phyloP scores from a whole-genome alignment of 2,797 vertebrate species.

The Enteromius viviparus region DNA sequence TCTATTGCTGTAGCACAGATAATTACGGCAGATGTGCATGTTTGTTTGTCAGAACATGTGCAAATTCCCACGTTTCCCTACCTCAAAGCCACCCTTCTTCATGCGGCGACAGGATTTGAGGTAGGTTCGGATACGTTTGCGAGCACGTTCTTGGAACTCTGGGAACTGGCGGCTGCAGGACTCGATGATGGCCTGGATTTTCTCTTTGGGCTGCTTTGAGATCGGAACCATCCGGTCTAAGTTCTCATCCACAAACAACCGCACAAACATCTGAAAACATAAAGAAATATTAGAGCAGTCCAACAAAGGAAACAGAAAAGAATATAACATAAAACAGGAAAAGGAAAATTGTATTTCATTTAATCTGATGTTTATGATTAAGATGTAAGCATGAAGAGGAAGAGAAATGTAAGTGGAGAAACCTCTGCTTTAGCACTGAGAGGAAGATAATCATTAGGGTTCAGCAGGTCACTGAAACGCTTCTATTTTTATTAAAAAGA shows the following conservation, averaged over 20 bases:
- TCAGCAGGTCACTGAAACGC: not conserved
- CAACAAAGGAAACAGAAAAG: conserved; percentile 45
- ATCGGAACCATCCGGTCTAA: conserved; percentile 99
- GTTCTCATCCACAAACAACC: conserved; percentile 98
- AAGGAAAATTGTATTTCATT: not conserved
- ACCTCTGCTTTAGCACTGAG: not conserved
- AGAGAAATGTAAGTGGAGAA: not conserved
- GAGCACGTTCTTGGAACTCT: conserved; percentile 95
- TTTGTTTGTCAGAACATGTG: not conserved
- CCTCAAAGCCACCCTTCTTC: conserved; percentile 98
- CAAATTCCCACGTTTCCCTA: conserved; percentile 61
- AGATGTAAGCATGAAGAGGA: not conserved
- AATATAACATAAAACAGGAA: not conserved
- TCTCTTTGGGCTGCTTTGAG: conserved; percentile 99
- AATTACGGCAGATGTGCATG: not conserved
- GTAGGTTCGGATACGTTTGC: conserved; percentile 99
- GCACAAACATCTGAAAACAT: conserved; percentile 85
- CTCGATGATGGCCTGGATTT: conserved; percentile 99
- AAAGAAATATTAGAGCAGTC: conserved; percentile 52
- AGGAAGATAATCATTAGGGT: not conserved
- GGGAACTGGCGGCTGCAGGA: conserved; percentile 98
- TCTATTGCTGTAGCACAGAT: not conserved
- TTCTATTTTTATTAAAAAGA: not conserved
- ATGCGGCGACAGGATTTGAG: conserved; percentile 99
- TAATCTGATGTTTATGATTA: not conserved